Evolutionary conservation across 2,888 invertebrate species (phyloP).

Genomic region (Drosophila algonquin): DNA sequence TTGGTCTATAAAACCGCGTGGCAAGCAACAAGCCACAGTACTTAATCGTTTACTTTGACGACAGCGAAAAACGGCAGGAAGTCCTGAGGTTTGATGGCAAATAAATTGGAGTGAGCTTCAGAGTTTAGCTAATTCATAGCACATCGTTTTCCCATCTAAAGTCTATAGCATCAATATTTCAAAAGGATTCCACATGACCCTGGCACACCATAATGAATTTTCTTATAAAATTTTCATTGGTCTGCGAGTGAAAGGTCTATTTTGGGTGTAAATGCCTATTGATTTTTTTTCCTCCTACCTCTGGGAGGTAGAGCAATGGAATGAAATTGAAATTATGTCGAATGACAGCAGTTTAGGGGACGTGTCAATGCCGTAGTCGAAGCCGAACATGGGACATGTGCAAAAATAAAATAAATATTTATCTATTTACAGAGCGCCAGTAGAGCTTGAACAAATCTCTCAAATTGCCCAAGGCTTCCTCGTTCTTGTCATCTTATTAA

Average conservation of each 20-base stretch:
- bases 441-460: constrained; percentile 45
- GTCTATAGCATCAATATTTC: constrained; percentile 22
- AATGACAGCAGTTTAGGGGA: constrained; percentile 61
- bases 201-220: constrained; percentile 32
- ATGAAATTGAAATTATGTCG: constrained; percentile 70
- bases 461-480: constrained; percentile 33
- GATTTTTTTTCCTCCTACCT: constrained; percentile 12
- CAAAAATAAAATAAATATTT: constrained; percentile 62
- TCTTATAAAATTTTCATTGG: constrained; percentile 37
- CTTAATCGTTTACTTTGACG: constrained; percentile 22
- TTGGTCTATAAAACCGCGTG: constrained; percentile 16
- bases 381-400: constrained; percentile 28
- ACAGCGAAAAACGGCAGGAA: no score
- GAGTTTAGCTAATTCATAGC: background rate
- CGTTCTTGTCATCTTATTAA: constrained; percentile 49
- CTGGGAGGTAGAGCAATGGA: constrained; percentile 7
- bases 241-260: constrained; percentile 41
- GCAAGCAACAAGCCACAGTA: background rate
- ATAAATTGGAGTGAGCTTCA: background rate
- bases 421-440: constrained; percentile 34
- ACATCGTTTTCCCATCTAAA: background rate
- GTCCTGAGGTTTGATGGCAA: background rate
- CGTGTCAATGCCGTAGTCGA: background rate
- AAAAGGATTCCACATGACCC: constrained; percentile 19
- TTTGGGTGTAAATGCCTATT: constrained; percentile 51